Evolutionary conservation across 1,140 invertebrate genomes (phyloP).

Genomic region (Orussus abietinus): DNA sequence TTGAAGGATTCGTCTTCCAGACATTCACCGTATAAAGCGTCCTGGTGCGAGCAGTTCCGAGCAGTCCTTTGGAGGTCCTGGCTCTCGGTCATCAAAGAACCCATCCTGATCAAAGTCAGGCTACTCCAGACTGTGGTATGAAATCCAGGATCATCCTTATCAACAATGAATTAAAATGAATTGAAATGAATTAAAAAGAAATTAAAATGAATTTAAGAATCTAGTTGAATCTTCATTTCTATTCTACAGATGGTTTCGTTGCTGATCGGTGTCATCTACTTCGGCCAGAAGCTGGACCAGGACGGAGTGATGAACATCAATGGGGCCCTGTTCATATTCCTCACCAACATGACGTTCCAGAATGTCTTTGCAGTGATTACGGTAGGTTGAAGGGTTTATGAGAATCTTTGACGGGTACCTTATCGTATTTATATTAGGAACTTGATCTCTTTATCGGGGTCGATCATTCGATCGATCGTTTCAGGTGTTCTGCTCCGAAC

Average conservation of each 20-base stretch:
- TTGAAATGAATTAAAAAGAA: not conserved
- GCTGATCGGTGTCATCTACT: slow-evolving; percentile 86
- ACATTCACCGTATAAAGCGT: slow-evolving; percentile 73
- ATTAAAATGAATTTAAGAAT: slow-evolving; percentile 4
- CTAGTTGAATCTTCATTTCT: slow-evolving; percentile 11
- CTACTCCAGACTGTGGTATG: slow-evolving; percentile 84
- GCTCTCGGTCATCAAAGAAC: slow-evolving; percentile 83
- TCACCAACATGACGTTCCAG: slow-evolving; percentile 92
- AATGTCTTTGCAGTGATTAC: slow-evolving; percentile 86
- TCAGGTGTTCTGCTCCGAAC: slow-evolving; percentile 87
- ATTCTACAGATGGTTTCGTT: slow-evolving; percentile 74
- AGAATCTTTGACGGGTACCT: no score
- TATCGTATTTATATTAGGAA: no score
- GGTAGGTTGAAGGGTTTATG: no score
- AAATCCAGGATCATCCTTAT: not conserved
- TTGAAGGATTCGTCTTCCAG: slow-evolving; percentile 11
- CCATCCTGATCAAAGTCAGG: slow-evolving; percentile 82
- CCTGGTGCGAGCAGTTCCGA: slow-evolving; percentile 83
- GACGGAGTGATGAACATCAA: slow-evolving; percentile 94
- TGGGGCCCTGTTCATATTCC: slow-evolving; percentile 88
- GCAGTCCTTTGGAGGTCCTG: slow-evolving; percentile 89
- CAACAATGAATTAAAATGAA: not conserved
- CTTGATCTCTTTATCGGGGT: no score
- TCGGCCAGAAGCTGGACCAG: slow-evolving; percentile 77
- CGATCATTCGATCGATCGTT: slow-evolving; percentile 29